phyloP scores from a whole-genome alignment of 2,797 vertebrate genomes.

The Pipistrellus kuhlii region DNA sequence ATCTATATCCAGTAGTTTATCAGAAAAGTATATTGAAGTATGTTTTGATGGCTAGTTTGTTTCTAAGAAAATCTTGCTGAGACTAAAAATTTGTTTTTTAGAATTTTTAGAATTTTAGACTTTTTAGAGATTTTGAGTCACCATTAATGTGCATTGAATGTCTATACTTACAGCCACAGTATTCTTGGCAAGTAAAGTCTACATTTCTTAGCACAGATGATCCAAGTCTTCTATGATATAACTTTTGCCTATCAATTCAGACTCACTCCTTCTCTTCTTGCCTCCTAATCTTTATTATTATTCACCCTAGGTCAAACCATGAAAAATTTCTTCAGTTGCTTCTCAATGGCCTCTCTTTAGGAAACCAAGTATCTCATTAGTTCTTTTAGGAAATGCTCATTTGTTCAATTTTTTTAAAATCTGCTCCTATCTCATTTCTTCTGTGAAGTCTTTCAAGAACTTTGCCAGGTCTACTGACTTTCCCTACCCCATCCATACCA shows the following conservation, averaged over 20 bases:
- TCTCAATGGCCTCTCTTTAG: background rate
- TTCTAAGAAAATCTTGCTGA: slow-evolving; percentile 15
- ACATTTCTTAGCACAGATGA: background rate
- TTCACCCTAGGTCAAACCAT: background rate
- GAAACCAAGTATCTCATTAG: background rate
- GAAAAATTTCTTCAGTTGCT: background rate
- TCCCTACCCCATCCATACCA: no score
- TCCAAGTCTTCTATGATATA: background rate
- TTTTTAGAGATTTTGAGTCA: background rate
- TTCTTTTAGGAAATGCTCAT: background rate
- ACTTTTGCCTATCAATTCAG: background rate
- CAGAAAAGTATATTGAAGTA: slow-evolving; percentile 47
- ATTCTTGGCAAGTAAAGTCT: background rate
- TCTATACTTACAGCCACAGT: background rate
- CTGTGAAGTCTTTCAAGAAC: background rate
- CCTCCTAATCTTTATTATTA: background rate
- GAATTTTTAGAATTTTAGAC: background rate
- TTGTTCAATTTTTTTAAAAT: background rate
- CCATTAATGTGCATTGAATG: background rate
- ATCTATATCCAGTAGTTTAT: background rate
- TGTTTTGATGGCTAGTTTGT: background rate
- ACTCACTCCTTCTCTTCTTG: background rate
- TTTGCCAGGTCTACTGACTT: background rate
- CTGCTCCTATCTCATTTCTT: background rate
- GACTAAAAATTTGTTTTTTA: background rate